Conservation (phyloP, 2,797 vertebrate species). For the Ambastaia sidthimunki region DNA sequence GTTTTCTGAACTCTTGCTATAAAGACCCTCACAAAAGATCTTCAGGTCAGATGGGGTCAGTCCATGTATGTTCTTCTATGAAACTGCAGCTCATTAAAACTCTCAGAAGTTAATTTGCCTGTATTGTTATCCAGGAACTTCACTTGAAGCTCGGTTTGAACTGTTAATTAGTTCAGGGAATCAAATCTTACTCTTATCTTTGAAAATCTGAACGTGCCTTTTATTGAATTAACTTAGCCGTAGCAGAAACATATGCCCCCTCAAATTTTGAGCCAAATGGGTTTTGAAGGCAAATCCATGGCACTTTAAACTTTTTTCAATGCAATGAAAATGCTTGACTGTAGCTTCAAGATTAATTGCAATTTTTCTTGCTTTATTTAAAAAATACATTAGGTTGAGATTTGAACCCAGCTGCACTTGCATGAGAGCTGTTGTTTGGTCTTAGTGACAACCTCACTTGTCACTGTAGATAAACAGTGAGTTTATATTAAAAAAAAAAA, state of each 20-base stretch:
- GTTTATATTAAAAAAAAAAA: too few species aligned
- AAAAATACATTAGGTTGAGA: not conserved
- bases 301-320: too few species aligned
- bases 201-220: not conserved
- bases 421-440: not conserved
- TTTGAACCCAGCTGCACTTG: not conserved
- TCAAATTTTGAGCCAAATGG: not conserved
- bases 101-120: constrained; percentile 27
- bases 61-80: constrained; percentile 19
- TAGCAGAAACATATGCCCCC: too few species aligned
- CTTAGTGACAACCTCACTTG: too few species aligned
- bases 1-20: not conserved
- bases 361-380: not conserved
- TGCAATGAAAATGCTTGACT: too few species aligned
- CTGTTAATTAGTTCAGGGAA: constrained; percentile 44
- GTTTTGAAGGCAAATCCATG: too few species aligned
- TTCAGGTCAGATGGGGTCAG: constrained; percentile 1
- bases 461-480: too few species aligned
- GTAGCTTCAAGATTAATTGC: not conserved
- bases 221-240: constrained; percentile 9
- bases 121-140: constrained; percentile 1
- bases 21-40: not conserved
- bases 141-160: constrained; percentile 25
- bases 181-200: constrained; percentile 20
- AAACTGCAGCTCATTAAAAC: constrained; percentile 44